A percentile compares a stretch with the other conserved stretches of the same genome.
These are phyloP conservation scores for Limosa lapponica DNA, from an alignment of 2,797 vertebrate species.

Conservation along the genomic window DNA sequence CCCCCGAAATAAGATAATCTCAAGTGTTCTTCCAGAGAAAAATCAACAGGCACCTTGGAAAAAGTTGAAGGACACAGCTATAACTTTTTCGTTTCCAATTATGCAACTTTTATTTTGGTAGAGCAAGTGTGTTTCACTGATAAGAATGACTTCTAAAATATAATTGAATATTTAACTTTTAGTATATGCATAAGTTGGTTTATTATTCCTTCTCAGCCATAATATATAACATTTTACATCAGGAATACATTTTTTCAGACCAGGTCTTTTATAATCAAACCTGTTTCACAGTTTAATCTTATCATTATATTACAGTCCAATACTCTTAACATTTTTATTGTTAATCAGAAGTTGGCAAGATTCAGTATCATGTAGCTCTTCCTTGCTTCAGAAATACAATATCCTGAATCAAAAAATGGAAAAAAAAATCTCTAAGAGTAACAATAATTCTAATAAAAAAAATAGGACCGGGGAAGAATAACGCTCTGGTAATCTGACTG, in stretches of 20 bases:
- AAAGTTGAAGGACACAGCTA: conserved; percentile 30
- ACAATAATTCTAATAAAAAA: background rate
- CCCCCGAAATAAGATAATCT: background rate
- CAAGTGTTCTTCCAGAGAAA: background rate
- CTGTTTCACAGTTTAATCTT: conserved; percentile 61
- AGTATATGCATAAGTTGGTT: conserved; percentile 28
- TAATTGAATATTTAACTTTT: conserved; percentile 62
- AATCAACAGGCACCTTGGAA: conserved; percentile 2
- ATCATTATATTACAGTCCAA: conserved; percentile 41
- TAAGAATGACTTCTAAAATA: conserved; percentile 58
- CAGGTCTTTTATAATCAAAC: conserved; percentile 44
- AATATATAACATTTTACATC: conserved; percentile 39
- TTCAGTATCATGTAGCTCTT: background rate
- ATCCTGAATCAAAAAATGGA: background rate
- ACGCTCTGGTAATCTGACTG: background rate
- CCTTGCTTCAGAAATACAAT: conserved; percentile 37
- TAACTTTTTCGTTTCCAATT: conserved; percentile 57
- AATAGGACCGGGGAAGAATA: background rate
- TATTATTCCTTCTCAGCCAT: conserved; percentile 48
- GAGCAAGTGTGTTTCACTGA: conserved; percentile 62
- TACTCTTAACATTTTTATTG: conserved; percentile 37
- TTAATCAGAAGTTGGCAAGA: conserved; percentile 32
- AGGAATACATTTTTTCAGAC: conserved; percentile 30
- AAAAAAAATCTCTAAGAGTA: background rate
- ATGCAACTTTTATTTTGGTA: conserved; percentile 52